Percentiles rank a stretch among this genome's conserved stretches.
Conservation (phyloP, 2,797 vertebrate species). For the Chrysolophus pictus region DNA sequence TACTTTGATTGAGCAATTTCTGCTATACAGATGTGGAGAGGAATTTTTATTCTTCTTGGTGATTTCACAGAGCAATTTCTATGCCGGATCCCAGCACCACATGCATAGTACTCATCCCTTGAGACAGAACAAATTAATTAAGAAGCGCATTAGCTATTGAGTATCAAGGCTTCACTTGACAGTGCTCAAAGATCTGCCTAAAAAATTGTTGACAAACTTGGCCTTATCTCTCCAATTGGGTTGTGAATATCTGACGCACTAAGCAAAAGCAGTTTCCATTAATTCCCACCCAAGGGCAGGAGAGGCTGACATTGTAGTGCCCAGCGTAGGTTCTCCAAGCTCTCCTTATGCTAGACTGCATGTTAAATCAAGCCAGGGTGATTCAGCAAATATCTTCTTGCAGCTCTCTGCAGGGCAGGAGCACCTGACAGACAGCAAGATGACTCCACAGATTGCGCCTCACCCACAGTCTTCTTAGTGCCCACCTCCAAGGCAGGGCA, state of each 20-base stretch:
- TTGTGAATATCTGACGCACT: constrained; percentile 12
- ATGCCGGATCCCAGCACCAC: neutral
- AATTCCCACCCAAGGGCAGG: constrained; percentile 49
- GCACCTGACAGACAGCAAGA: constrained; percentile 48
- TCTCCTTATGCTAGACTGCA: neutral
- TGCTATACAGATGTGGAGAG: neutral
- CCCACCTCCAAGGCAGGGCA: neutral
- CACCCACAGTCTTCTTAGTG: neutral
- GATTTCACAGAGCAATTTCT: neutral
- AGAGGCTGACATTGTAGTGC: neutral
- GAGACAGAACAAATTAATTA: constrained; percentile 24
- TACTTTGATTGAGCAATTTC: neutral
- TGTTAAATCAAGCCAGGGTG: constrained; percentile 29
- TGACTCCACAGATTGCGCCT: constrained; percentile 43
- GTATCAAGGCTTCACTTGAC: neutral
- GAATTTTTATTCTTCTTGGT: neutral
- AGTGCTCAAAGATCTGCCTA: constrained; percentile 31
- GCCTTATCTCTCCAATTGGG: neutral
- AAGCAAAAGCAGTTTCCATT: constrained; percentile 47
- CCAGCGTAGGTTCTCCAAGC: neutral
- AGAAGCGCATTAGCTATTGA: constrained; percentile 11
- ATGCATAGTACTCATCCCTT: neutral
- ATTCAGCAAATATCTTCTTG: constrained; percentile 46
- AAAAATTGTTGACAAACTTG: neutral
- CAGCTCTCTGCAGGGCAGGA: constrained; percentile 12